These are phyloP conservation scores for Carapus acus DNA, from an alignment of 2,797 vertebrate genomes.

Conservation along the genomic window DNA sequence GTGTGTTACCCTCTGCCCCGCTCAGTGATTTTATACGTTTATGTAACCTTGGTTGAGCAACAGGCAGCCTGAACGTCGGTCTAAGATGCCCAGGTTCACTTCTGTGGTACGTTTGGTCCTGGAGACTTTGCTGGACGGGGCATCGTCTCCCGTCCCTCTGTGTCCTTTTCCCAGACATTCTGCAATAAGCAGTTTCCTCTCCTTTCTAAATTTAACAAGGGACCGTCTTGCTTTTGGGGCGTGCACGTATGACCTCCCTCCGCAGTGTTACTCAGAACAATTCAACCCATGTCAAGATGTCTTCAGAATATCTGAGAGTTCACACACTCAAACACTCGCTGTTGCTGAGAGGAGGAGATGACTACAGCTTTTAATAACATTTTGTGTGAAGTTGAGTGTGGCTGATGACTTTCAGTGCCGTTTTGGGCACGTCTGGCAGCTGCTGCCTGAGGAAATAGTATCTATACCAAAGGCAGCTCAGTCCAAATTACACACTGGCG, in stretches of 20 bases:
- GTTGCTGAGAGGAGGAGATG: slow-evolving; percentile 7
- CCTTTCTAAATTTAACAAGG: slow-evolving; percentile 46
- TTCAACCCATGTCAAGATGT: slow-evolving; percentile 14
- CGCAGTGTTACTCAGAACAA: slow-evolving; percentile 28
- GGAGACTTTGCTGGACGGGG: slow-evolving; percentile 16
- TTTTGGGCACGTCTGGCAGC: slow-evolving; percentile 20
- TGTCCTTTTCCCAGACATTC: slow-evolving; percentile 38
- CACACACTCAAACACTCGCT: slow-evolving; percentile 14
- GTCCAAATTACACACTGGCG: slow-evolving; percentile 52
- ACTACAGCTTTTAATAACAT: slow-evolving; percentile 7
- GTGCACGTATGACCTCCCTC: slow-evolving; percentile 16
- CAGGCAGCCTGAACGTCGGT: background rate
- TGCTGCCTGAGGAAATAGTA: slow-evolving; percentile 26
- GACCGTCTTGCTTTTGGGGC: slow-evolving; percentile 25
- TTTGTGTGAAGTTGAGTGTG: slow-evolving; percentile 16
- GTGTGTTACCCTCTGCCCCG: background rate
- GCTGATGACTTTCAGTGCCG: slow-evolving; percentile 21
- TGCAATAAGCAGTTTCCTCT: slow-evolving; percentile 52
- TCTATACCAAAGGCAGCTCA: slow-evolving; percentile 32
- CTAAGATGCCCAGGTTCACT: slow-evolving; percentile 4
- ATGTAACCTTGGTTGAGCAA: background rate
- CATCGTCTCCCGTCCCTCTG: slow-evolving; percentile 29
- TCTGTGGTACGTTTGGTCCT: slow-evolving; percentile 14
- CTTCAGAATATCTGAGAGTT: background rate
- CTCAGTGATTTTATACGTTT: background rate